phyloP scores from a whole-genome alignment of 2,113 vertebrate species.

The Potamarius usumacintae region DNA sequence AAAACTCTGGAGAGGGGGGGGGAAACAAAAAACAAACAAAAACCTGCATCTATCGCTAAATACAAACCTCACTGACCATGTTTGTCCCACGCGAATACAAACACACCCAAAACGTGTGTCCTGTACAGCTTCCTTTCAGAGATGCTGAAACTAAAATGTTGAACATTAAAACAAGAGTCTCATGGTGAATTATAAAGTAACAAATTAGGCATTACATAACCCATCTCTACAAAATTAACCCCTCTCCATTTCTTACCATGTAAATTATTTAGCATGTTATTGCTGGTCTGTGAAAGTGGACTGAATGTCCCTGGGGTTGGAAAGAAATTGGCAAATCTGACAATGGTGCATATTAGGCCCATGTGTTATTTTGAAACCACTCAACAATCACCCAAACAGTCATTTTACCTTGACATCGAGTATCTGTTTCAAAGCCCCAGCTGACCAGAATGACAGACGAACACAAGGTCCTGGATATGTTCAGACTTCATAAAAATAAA shows the following conservation, averaged over 20 bases:
- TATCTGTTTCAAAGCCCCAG: not conserved
- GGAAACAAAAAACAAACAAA: not conserved
- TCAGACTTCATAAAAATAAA: not conserved
- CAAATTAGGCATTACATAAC: not conserved
- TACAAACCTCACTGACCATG: not conserved
- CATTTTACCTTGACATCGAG: not conserved
- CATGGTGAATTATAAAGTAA: not conserved
- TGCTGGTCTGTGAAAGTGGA: conserved; percentile 15
- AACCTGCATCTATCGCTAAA: not conserved
- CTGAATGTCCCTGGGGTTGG: not conserved
- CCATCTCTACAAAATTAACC: not conserved
- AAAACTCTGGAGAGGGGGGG: not conserved
- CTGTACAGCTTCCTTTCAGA: conserved; percentile 3
- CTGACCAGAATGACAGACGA: not conserved
- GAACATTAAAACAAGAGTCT: not conserved
- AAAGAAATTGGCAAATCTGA: not conserved
- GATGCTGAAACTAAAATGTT: conserved; percentile 7
- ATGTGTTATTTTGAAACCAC: not conserved
- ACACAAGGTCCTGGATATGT: not conserved
- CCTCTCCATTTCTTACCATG: conserved; percentile 1
- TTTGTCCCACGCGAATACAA: not conserved
- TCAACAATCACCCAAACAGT: conserved; percentile 13
- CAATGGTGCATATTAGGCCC: conserved; percentile 4
- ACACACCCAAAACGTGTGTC: not conserved
- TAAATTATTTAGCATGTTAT: conserved; percentile 13